Evolutionary conservation across 2,797 vertebrate species (phyloP), one percentile per base, ranked within the genome.

Genomic region (Psittacula derbiana): DNA sequence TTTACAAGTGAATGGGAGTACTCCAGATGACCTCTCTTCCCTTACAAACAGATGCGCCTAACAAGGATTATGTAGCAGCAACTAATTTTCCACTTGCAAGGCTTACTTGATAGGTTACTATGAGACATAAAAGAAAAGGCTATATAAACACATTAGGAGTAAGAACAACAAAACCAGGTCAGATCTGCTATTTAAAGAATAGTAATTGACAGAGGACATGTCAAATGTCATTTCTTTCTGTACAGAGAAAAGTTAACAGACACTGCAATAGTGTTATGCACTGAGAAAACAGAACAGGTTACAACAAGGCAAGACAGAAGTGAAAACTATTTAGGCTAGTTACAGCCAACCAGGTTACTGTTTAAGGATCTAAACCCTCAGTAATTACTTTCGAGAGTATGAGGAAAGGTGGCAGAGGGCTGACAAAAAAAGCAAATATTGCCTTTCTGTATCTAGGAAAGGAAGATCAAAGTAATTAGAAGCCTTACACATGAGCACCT

Each of bases 401-500:
- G 10, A 24, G 52, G 21, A 92, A 64, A 92, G 21, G 18, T 57
- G 15, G 20, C 31, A 80, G 49, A 91, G 17, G 6, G 8, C 31
- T 64, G 19, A 46, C 0, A 5, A 85, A 84, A 84, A 84, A 47
- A 87, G 28, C 17, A 80, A 80, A 31, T 50, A 83, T 4, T 80
- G 38, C 17, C n/a, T 55, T 31, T 80, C 23, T 64, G 4, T 66
- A 64, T 8, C 18, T 65, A 55, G 25, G 12, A 55, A 73, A 82
- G 57, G n/a, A 72, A 82, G 30, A 50, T 44, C 43, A 60, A 91
- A 25, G 53, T 78, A 49, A 78, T 43, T 28, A 15, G 49, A 80
- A 80, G 7, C 10, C 12, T 85, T 91, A 24, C 15, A 50, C 0
- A 0, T 5, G 5, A 65, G 8, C 19, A 69, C 27, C 46, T 41